A percentile compares a stretch with the other conserved stretches of the same genome.
These are phyloP conservation scores for Marisa cornuarietis DNA, from an alignment of 1,140 invertebrate species.

Conservation along the genomic window DNA sequence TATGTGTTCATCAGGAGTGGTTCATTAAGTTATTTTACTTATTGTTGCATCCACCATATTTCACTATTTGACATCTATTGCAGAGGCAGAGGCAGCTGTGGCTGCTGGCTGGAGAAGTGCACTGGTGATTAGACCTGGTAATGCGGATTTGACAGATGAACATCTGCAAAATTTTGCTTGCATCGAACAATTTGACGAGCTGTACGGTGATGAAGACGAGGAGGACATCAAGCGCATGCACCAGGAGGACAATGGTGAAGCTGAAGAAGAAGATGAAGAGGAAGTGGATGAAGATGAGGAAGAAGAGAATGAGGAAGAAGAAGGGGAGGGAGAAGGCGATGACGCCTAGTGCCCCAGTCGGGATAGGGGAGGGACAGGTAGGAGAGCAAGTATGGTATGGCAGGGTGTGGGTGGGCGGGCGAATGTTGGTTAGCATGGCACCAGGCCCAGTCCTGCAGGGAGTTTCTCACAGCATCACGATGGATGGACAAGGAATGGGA, in stretches of 20 bases:
- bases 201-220: slow-evolving; percentile 59
- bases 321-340: slow-evolving; percentile 32
- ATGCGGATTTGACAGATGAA: slow-evolving; percentile 74
- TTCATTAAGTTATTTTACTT: too few relatives aligned
- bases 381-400: background rate
- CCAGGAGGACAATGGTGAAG: slow-evolving; percentile 46
- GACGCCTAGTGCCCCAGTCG: slow-evolving; percentile 13
- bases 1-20: too few relatives aligned
- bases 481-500: too few relatives aligned
- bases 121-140: slow-evolving; percentile 81
- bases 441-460: too few relatives aligned
- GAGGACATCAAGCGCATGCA: slow-evolving; percentile 46
- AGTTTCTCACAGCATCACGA: too few relatives aligned
- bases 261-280: slow-evolving; percentile 44
- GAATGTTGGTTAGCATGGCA: too few relatives aligned
- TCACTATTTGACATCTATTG: slow-evolving; percentile 24
- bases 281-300: slow-evolving; percentile 42
- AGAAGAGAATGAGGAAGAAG: slow-evolving; percentile 34
- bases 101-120: slow-evolving; percentile 76
- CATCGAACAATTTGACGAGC: slow-evolving; percentile 70
- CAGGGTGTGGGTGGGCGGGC: background rate
- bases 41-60: background rate
- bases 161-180: slow-evolving; percentile 71
- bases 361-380: background rate
- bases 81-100: slow-evolving; percentile 84